Base-by-base conservation (phyloP, 2,888 invertebrate genomes). In the Thera britannica region DNA sequence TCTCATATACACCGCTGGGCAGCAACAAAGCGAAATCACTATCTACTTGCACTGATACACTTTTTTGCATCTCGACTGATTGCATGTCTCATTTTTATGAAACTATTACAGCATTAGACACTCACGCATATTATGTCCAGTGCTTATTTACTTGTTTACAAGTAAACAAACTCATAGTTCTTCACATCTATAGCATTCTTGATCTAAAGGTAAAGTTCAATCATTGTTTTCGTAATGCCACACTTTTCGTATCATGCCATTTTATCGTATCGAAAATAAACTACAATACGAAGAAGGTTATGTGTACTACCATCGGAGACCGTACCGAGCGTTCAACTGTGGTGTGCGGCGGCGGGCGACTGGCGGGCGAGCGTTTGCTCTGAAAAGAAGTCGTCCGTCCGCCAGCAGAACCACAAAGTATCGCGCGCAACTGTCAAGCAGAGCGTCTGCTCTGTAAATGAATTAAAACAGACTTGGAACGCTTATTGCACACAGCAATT, bases 21-120 rank as follows among this genome's bases (percentile, higher is more conserved):
- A 96, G 94, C 86, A 96, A 94, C 92, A 96, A 94, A 85, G 96
- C 96, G 94, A 96, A 96, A 95, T 97, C 96, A 95, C 96, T 96
- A 95, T 96, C 96, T 92, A 96, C 96, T 96, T 96, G 96, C 90
- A 97, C 96, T 88, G 96, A 96, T 84, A 97, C 96, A 95, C 96
- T 96, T 94, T 95, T 95, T 94, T 95, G 95, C 95, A 95, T 95
- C 89, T 92, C 93, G 92, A 88, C 83, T 79, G 93, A 88, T 90
- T 92, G 89, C 94, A 94, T 94, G 90, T 93, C 91, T 94, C 94
- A 94, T 94, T 92, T 93, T 94, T 87, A 88, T 84, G 79, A 85
- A 87, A 86, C 88, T 89, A 86, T 88, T 79, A 79, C 77, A 76
- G 77, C 77, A 79, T 77, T 80, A 75, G 68, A 81, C 72, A 81